Evolutionary conservation across 2,797 vertebrate species (phyloP).

Genomic region (Chiroxiphia lanceolata): DNA sequence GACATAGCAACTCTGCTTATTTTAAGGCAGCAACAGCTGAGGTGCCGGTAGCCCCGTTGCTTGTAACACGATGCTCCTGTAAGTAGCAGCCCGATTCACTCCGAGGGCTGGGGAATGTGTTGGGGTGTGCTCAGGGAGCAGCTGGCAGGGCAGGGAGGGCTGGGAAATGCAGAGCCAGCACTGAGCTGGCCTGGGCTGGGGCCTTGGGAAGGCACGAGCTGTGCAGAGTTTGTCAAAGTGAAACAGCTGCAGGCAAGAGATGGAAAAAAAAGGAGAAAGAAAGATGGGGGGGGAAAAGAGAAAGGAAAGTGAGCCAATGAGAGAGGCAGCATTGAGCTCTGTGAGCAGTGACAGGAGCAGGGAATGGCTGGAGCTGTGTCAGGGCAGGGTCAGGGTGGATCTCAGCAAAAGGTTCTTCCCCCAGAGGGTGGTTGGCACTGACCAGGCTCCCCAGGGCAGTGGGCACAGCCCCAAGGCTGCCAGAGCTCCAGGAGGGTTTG

Average conservation of each 20-base stretch:
- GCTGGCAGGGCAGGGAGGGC: background rate
- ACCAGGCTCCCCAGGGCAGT: background rate
- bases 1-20: slow-evolving; percentile 40
- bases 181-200: background rate
- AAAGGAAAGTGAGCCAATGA: background rate
- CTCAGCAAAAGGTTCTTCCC: fast-evolving
- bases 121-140: background rate
- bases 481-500: background rate
- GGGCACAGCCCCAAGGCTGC: background rate
- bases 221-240: background rate
- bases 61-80: slow-evolving; percentile 5
- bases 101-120: background rate
- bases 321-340: background rate
- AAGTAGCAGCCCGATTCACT: background rate
- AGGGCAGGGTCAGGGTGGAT: fast-evolving
- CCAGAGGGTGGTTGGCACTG: background rate
- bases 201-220: background rate
- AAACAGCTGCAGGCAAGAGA: background rate
- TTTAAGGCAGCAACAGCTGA: slow-evolving; percentile 50
- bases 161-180: background rate
- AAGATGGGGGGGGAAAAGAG: no score
- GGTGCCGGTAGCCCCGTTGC: background rate
- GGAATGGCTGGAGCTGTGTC: background rate
- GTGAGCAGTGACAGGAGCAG: background rate
- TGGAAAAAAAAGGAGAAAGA: background rate